A percentile compares a stretch with the other conserved stretches of the same genome.
These are phyloP conservation scores for Nyctibius grandis DNA, from an alignment of 2,797 vertebrate genomes.

Conservation along the genomic window DNA sequence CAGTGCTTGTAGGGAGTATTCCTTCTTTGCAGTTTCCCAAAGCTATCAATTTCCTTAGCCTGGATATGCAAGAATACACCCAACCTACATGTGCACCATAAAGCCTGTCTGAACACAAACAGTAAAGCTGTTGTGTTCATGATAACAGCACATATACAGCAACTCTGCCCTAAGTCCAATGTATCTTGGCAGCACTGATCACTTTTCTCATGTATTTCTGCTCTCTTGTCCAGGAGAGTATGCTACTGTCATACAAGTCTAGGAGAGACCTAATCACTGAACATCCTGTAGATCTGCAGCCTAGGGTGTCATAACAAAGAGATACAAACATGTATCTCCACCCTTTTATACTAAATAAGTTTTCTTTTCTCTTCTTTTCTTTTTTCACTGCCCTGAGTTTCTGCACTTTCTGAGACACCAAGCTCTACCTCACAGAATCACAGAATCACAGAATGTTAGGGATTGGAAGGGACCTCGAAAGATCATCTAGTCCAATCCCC, in stretches of 20 bases:
- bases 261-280: neutral
- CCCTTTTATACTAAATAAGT: neutral
- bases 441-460: no score
- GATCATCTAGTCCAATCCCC: no score
- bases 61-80: neutral
- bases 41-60: neutral
- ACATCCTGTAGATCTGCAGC: neutral
- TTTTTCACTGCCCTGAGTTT: neutral
- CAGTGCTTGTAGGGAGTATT: neutral
- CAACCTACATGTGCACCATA: fast-evolving
- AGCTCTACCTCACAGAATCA: no score
- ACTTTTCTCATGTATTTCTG: neutral
- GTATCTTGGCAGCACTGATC: neutral
- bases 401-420: neutral
- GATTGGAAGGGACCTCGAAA: no score
- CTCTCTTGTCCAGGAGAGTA: neutral
- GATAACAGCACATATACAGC: neutral
- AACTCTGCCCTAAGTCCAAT: neutral
- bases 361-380: neutral
- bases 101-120: fast-evolving
- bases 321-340: neutral
- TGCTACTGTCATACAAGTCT: neutral
- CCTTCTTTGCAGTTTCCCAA: neutral
- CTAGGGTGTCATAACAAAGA: neutral
- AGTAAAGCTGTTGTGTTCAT: fast-evolving